phyloP scores from a whole-genome alignment of 2,113 vertebrate species.

The Ceuthmochares aereus region DNA sequence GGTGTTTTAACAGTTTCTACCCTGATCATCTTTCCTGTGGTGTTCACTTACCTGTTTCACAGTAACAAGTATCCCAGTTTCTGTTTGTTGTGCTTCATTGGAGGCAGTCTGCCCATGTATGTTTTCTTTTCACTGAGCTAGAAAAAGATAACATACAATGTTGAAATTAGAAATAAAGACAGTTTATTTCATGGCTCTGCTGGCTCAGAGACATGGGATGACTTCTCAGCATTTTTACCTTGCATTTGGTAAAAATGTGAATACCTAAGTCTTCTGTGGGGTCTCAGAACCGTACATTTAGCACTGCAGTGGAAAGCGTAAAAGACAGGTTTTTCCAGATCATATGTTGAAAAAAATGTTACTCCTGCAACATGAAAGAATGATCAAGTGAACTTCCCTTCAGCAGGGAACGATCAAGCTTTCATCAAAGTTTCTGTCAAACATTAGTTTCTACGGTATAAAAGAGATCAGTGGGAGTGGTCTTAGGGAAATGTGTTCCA shows the following conservation, averaged over 20 bases:
- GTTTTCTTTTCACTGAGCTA: background rate
- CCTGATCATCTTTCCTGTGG: background rate
- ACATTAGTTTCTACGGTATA: background rate
- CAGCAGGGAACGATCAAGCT: background rate
- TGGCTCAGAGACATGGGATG: background rate
- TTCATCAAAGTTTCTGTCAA: background rate
- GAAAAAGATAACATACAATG: background rate
- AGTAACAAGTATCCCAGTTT: background rate
- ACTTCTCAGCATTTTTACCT: background rate
- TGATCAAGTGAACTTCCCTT: background rate
- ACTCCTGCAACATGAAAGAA: background rate
- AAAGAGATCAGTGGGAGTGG: background rate
- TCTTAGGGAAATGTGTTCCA: background rate
- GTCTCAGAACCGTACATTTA: background rate
- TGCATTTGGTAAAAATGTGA: background rate
- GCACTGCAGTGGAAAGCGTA: background rate
- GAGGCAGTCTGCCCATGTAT: background rate
- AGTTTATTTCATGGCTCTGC: background rate
- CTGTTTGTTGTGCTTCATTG: slow-evolving; percentile 24
- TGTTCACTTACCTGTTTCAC: slow-evolving; percentile 42
- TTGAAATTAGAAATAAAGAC: background rate
- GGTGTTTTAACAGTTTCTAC: background rate
- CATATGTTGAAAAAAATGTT: background rate
- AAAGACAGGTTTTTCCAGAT: background rate
- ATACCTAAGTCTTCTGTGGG: background rate